A percentile compares a stretch with the other conserved stretches of the same genome.
Conservation (phyloP, 2,797 vertebrate species). For the Sebastes vulpes region DNA sequence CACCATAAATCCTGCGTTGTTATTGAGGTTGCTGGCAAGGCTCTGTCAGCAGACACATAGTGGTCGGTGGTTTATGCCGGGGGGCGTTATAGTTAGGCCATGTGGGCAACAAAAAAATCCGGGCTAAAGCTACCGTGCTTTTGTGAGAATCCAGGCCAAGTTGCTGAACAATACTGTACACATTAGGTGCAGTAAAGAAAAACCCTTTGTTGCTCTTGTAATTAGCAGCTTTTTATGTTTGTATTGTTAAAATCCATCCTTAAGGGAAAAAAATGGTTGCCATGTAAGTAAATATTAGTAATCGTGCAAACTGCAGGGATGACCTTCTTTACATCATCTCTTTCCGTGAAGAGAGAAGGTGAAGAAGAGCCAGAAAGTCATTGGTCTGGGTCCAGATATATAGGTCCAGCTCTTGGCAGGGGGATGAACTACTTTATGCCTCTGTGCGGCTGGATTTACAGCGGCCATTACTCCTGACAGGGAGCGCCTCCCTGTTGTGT, state of each 20-base stretch:
- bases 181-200: constrained; percentile 36
- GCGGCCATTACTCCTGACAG: constrained; percentile 40
- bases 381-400: constrained; percentile 25
- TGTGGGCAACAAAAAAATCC: constrained; percentile 42
- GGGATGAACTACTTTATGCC: not conserved
- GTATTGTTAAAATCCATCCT: constrained; percentile 8
- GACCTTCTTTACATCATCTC: not conserved
- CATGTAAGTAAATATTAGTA: constrained; percentile 9
- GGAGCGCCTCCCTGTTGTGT: constrained; percentile 47
- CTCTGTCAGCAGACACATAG: constrained; percentile 59
- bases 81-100: constrained; percentile 26
- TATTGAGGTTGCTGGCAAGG: constrained; percentile 63
- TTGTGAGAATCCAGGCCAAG: constrained; percentile 45
- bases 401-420: constrained; percentile 13
- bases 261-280: not conserved
- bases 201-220: constrained; percentile 26
- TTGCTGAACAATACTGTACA: constrained; percentile 34
- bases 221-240: not conserved
- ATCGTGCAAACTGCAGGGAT: not conserved
- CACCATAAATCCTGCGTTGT: constrained; percentile 63
- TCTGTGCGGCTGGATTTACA: constrained; percentile 42
- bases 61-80: constrained; percentile 54
- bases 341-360: not conserved
- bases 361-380: constrained; percentile 34
- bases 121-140: constrained; percentile 40